These are phyloP conservation scores for Lochmaea crataegi DNA, from an alignment of 2,888 invertebrate species.

Conservation along the genomic window DNA sequence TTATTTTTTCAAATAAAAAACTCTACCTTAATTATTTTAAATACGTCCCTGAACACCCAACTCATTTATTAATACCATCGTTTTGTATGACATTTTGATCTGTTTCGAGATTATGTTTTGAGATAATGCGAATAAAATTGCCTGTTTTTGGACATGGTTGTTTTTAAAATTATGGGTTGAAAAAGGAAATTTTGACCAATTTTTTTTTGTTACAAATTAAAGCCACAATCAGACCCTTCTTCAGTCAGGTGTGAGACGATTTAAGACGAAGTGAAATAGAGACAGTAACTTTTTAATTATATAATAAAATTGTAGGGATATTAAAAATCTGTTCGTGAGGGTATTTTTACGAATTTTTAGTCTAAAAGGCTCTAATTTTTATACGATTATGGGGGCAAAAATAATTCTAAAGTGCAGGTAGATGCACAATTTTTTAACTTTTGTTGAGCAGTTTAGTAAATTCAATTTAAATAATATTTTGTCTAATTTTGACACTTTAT, in stretches of 20 bases:
- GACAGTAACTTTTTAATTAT: constrained; percentile 17
- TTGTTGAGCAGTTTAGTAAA: no score
- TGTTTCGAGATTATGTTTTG: background rate
- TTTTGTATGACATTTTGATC: constrained; percentile 16
- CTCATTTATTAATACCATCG: constrained; percentile 10
- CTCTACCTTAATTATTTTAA: background rate
- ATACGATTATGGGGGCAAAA: background rate
- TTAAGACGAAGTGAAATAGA: constrained; percentile 17
- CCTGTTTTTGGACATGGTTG: constrained; percentile 14
- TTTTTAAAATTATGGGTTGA: constrained; percentile 22
- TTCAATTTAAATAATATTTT: no score
- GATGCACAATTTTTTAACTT: no score
- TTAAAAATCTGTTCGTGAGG: constrained; percentile 15
- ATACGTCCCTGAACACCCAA: background rate
- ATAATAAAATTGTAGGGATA: constrained; percentile 6
- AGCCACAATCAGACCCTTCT: constrained; percentile 1
- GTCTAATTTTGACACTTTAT: no score
- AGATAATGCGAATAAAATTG: constrained; percentile 26
- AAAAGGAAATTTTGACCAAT: constrained; percentile 12
- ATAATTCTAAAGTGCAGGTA: background rate
- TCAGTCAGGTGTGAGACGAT: constrained; percentile 18
- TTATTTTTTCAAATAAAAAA: background rate
- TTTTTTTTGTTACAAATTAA: constrained; percentile 15
- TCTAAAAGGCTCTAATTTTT: background rate
- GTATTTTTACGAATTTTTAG: background rate